Evolutionary conservation across 1,140 invertebrate genomes (phyloP).

Genomic region (Oscheius sp.): DNA sequence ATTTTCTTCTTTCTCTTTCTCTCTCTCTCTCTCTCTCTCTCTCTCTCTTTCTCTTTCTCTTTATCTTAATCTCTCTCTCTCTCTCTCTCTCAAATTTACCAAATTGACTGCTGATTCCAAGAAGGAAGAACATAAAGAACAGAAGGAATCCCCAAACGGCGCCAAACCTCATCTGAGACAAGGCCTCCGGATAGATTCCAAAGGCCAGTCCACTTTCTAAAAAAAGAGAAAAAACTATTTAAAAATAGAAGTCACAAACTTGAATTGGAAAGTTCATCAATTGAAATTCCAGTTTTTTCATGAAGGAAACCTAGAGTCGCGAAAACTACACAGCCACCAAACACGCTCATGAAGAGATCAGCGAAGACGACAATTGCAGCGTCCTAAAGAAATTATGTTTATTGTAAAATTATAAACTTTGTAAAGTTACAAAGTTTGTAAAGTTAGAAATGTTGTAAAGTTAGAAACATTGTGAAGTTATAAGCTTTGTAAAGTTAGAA

Average conservation of each 20-base stretch:
- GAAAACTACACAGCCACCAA: constrained; percentile 70
- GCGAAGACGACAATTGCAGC: constrained; percentile 70
- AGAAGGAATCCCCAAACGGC: constrained; percentile 64
- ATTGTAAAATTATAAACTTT: neutral
- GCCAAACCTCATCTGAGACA: constrained; percentile 60
- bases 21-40: too few relatives aligned
- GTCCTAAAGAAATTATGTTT: constrained; percentile 61
- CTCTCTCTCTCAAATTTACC: constrained; percentile 20
- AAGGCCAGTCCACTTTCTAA: constrained; percentile 60
- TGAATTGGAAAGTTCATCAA: constrained; percentile 68
- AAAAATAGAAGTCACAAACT: neutral
- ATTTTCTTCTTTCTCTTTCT: too few relatives aligned
- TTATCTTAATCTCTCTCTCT: too few relatives aligned
- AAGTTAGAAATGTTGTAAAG: too few relatives aligned
- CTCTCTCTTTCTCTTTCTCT: too few relatives aligned
- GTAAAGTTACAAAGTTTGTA: too few relatives aligned
- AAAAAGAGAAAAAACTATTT: neutral
- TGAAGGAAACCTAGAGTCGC: constrained; percentile 70
- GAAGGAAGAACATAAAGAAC: constrained; percentile 61
- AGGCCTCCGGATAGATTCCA: constrained; percentile 62
- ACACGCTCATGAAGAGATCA: constrained; percentile 69
- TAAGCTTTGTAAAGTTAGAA: too few relatives aligned
- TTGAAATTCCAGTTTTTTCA: constrained; percentile 61
- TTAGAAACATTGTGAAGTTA: too few relatives aligned
- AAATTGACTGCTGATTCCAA: constrained; percentile 61